Evolutionary conservation across 2,888 invertebrate species (phyloP).

Genomic region (Nebria brevicollis): DNA sequence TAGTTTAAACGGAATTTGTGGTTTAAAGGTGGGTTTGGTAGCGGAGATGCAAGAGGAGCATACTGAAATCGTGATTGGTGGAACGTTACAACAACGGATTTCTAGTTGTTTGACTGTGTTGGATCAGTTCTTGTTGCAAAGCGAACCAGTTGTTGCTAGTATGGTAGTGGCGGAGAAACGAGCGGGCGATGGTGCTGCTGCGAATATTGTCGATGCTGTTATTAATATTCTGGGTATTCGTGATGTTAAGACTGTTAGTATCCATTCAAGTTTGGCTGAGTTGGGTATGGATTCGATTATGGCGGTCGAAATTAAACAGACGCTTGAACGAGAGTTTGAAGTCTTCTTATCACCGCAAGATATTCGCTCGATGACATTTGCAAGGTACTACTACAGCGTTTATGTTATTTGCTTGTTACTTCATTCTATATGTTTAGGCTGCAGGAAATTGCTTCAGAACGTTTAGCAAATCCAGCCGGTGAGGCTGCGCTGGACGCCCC

Average conservation of each 20-base stretch:
- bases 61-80: conserved; percentile 64
- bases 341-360: conserved; percentile 87
- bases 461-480: conserved; percentile 53
- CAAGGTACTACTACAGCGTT: conserved; percentile 61
- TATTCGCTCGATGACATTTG: conserved; percentile 82
- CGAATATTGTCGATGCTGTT: conserved; percentile 78
- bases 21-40: conserved; percentile 69
- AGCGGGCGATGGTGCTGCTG: conserved; percentile 69
- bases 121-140: conserved; percentile 76
- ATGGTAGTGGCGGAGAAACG: conserved; percentile 90
- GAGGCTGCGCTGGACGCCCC: conserved; percentile 12
- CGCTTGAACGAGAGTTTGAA: conserved; percentile 89
- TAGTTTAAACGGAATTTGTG: neutral
- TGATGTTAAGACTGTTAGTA: conserved; percentile 76
- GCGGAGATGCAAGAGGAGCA: conserved; percentile 67
- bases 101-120: conserved; percentile 71
- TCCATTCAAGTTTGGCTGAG: conserved; percentile 82
- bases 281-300: conserved; percentile 97
- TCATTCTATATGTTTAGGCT: conserved; percentile 57
- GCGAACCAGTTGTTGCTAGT: conserved; percentile 76
- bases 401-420: too few species aligned
- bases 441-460: conserved; percentile 66
- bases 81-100: conserved; percentile 76
- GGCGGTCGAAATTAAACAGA: conserved; percentile 96
- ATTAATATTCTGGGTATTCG: conserved; percentile 71